Conservation (phyloP, 1,140 invertebrate species). For the Apolygus lucorum region DNA sequence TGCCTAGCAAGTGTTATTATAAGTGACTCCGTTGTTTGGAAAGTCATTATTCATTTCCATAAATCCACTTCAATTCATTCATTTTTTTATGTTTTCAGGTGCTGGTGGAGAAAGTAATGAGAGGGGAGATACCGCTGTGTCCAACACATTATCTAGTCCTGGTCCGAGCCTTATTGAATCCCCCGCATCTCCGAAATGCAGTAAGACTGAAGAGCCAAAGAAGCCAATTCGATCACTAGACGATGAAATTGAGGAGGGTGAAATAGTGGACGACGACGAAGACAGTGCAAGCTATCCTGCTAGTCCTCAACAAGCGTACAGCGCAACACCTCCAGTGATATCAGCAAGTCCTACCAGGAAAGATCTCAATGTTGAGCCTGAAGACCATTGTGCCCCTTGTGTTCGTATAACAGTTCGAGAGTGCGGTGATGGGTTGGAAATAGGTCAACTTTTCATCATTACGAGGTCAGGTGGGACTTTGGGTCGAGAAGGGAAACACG, state of each 20-base stretch:
- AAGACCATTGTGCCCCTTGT: slow-evolving; percentile 51
- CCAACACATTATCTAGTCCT: not conserved
- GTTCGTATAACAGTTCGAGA: slow-evolving; percentile 76
- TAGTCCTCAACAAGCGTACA: not conserved
- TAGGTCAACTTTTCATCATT: slow-evolving; percentile 72
- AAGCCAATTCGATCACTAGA: too few relatives aligned
- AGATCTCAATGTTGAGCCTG: not conserved
- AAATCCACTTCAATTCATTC: too few relatives aligned
- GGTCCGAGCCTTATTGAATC: not conserved
- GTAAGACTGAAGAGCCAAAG: not conserved
- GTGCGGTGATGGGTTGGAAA: slow-evolving; percentile 56
- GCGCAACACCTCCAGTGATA: not conserved
- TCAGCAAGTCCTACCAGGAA: not conserved
- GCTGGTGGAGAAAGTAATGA: not conserved
- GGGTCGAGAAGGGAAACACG: slow-evolving; percentile 68
- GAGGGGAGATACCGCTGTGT: not conserved
- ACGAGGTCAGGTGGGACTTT: slow-evolving; percentile 77
- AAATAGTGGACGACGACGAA: not conserved
- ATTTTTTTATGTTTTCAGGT: not conserved
- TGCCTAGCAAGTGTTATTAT: not conserved
- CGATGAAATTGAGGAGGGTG: not conserved
- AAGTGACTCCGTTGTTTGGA: not conserved
- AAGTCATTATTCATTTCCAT: not conserved
- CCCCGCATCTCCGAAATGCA: not conserved
- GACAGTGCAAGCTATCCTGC: not conserved